A percentile compares a stretch with the other conserved stretches of the same genome.
These are phyloP conservation scores for Pogona vitticeps DNA, from an alignment of 2,113 vertebrate species.

Conservation along the genomic window DNA sequence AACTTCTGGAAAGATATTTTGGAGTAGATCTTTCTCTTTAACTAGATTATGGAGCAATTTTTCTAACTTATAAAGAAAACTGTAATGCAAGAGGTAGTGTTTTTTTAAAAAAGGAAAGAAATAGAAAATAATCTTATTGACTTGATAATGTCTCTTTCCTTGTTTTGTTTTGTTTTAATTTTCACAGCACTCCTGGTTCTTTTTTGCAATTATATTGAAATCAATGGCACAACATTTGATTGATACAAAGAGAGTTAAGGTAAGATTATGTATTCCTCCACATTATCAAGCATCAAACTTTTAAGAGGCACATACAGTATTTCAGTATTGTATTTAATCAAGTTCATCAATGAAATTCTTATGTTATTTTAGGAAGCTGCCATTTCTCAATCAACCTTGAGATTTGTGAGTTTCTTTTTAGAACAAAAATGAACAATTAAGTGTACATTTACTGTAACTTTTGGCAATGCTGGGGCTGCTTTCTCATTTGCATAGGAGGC, in stretches of 20 bases:
- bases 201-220: slow-evolving; percentile 93
- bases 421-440: not conserved
- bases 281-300: not conserved
- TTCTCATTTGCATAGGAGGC: not conserved
- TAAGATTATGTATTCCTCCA: slow-evolving; percentile 54
- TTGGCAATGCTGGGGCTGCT: not conserved
- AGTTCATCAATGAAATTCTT: too few species aligned
- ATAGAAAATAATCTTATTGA: not conserved
- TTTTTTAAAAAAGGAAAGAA: not conserved
- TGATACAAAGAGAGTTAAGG: slow-evolving; percentile 87
- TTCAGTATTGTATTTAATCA: not conserved
- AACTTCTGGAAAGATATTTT: not conserved
- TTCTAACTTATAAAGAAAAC: not conserved
- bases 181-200: slow-evolving; percentile 95
- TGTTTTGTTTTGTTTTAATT: slow-evolving; percentile 12
- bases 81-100: not conserved
- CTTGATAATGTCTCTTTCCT: slow-evolving; percentile 6
- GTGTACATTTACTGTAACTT: not conserved
- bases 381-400: too few species aligned
- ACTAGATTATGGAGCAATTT: not conserved
- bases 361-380: too few species aligned
- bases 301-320: not conserved
- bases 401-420: not conserved
- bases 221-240: slow-evolving; percentile 94
- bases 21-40: not conserved